phyloP scores from a whole-genome alignment of 2,888 invertebrate species.

The Nomada fucata region DNA sequence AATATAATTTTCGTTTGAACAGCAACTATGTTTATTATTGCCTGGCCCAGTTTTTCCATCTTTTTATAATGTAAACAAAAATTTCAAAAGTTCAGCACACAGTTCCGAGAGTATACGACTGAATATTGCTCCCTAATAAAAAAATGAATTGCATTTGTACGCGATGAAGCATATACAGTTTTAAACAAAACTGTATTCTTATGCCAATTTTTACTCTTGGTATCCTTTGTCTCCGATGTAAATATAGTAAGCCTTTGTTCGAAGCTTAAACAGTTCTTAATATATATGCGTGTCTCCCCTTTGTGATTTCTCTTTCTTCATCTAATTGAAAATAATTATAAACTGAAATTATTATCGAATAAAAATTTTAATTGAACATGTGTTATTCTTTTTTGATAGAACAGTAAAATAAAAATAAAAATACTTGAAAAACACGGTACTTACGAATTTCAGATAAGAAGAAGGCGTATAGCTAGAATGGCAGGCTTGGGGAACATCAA shows the following conservation, averaged over 20 bases:
- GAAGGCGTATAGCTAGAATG: slow-evolving; percentile 90
- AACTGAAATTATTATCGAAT: neutral
- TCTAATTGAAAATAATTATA: neutral
- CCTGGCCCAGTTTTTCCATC: slow-evolving; percentile 3
- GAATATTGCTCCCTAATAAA: neutral
- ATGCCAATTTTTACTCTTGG: slow-evolving; percentile 17
- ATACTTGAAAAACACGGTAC: neutral
- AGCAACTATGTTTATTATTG: neutral
- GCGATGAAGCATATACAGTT: neutral
- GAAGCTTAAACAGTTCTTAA: neutral
- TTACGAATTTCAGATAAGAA: slow-evolving; percentile 87
- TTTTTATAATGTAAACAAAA: slow-evolving; percentile 23
- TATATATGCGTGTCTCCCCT: neutral
- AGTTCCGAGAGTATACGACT: neutral
- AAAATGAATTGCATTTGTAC: neutral
- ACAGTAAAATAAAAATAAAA: neutral
- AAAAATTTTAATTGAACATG: neutral
- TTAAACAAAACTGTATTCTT: neutral
- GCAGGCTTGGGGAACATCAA: slow-evolving; percentile 87
- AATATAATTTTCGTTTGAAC: neutral
- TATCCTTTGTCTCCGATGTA: slow-evolving; percentile 38
- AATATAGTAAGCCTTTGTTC: slow-evolving; percentile 29
- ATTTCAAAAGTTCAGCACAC: neutral
- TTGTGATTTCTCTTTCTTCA: neutral
- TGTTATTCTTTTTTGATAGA: neutral